Evolutionary conservation across 1,140 invertebrate genomes (phyloP).

Genomic region (Bombus difficillimus): DNA sequence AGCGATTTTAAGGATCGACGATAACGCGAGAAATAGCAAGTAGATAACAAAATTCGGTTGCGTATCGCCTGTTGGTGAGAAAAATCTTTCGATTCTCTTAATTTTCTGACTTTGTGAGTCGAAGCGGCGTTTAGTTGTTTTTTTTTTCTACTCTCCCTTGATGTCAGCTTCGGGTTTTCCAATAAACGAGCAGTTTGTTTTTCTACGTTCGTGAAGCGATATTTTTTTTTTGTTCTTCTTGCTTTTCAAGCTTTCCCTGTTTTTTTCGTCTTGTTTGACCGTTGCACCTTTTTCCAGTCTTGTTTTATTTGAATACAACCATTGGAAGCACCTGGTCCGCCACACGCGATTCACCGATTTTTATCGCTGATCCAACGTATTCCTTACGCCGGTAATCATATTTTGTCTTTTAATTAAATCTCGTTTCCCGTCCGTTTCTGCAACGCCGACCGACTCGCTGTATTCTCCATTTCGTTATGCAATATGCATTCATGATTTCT

Average conservation of each 20-base stretch:
- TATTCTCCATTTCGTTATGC: neutral
- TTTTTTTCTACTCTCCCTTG: neutral
- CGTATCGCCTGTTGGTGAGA: neutral
- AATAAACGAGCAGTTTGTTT: constrained; percentile 48
- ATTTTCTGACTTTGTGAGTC: constrained; percentile 36
- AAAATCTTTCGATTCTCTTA: constrained; percentile 17
- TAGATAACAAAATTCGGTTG: neutral
- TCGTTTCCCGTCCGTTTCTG: neutral
- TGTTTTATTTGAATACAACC: neutral
- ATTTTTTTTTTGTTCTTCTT: constrained; percentile 37
- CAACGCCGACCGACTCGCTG: too few relatives aligned
- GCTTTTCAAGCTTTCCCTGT: neutral
- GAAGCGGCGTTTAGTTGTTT: neutral
- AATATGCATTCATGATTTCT: neutral
- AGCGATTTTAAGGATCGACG: neutral
- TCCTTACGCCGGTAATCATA: constrained; percentile 13
- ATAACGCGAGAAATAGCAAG: neutral
- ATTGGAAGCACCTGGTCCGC: neutral
- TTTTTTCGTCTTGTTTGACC: neutral
- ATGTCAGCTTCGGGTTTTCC: constrained; percentile 22
- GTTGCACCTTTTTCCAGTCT: neutral
- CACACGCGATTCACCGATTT: constrained; percentile 26
- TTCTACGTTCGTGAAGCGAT: constrained; percentile 22
- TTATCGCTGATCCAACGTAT: constrained; percentile 3
- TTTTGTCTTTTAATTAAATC: constrained; percentile 36